Evolutionary conservation across 2,888 invertebrate genomes (phyloP).

Genomic region (Platycheirus albimanus): DNA sequence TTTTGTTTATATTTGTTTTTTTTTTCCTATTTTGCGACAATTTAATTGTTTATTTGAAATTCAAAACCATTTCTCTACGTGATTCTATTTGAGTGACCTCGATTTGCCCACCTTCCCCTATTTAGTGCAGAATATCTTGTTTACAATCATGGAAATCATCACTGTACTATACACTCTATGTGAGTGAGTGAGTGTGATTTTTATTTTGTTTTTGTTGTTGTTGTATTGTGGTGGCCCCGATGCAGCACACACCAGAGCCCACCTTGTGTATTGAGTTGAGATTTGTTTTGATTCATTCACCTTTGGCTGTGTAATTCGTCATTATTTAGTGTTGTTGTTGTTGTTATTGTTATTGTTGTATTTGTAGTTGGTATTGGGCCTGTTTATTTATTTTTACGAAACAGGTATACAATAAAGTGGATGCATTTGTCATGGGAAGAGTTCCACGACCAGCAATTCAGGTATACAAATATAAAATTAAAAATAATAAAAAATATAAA

Average conservation of each 20-base stretch:
- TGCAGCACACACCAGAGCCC: slow-evolving; percentile 41
- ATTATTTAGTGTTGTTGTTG: slow-evolving; percentile 18
- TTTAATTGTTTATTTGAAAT: slow-evolving; percentile 15
- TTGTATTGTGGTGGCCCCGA: slow-evolving; percentile 42
- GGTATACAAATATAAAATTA: slow-evolving; percentile 2
- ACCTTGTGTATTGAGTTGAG: slow-evolving; percentile 60
- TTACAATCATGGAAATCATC: slow-evolving; percentile 57
- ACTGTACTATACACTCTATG: too few species aligned
- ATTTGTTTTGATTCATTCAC: slow-evolving; percentile 73
- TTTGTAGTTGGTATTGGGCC: slow-evolving; percentile 17
- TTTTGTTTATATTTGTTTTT: too few species aligned
- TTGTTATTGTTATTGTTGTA: slow-evolving; percentile 28
- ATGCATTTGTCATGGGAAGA: slow-evolving; percentile 63
- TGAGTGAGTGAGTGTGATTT: not conserved
- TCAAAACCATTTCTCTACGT: slow-evolving; percentile 28
- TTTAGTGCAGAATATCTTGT: slow-evolving; percentile 50
- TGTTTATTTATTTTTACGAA: slow-evolving; percentile 23
- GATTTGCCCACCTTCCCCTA: slow-evolving; percentile 46
- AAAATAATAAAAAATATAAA: not conserved
- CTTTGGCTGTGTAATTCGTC: slow-evolving; percentile 49
- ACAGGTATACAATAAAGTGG: slow-evolving; percentile 52
- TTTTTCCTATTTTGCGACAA: too few species aligned
- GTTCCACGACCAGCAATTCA: slow-evolving; percentile 32
- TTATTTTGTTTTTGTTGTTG: slow-evolving; percentile 11
- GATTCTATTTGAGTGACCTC: slow-evolving; percentile 37